phyloP scores from a whole-genome alignment of 2,113 vertebrate species.

The Ciconia maguari region DNA sequence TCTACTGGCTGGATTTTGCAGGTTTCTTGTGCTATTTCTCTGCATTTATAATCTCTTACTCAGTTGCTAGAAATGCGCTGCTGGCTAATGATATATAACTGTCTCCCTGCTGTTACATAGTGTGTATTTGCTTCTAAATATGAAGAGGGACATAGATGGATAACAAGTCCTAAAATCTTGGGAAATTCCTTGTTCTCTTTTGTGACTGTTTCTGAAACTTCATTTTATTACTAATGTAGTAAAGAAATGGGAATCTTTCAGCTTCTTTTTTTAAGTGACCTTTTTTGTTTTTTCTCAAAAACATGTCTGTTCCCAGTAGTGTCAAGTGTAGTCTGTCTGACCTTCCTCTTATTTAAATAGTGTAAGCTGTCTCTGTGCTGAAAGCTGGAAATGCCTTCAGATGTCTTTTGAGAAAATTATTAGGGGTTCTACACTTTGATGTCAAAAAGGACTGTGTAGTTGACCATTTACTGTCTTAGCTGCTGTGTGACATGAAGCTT shows the following conservation, averaged over 20 bases:
- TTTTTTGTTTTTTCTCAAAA: slow-evolving; percentile 18
- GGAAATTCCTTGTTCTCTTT: slow-evolving; percentile 15
- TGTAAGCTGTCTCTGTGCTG: neutral
- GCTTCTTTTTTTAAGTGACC: neutral
- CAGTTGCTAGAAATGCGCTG: neutral
- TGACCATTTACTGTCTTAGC: neutral
- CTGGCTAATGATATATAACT: neutral
- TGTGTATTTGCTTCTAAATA: neutral
- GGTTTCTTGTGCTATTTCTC: neutral
- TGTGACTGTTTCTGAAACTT: slow-evolving; percentile 28
- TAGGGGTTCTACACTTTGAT: neutral
- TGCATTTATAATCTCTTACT: neutral
- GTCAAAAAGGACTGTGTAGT: neutral
- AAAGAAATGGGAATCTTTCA: slow-evolving; percentile 7
- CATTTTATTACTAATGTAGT: neutral
- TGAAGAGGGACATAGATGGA: neutral
- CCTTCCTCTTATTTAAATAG: slow-evolving; percentile 1
- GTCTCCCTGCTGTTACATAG: neutral
- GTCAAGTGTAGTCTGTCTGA: neutral
- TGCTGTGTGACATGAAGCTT: neutral
- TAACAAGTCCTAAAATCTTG: neutral
- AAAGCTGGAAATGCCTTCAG: neutral
- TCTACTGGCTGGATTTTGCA: neutral
- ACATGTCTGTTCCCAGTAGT: neutral
- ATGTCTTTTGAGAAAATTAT: neutral